phyloP scores from a whole-genome alignment of 2,113 vertebrate species.

The Gavia stellata region DNA sequence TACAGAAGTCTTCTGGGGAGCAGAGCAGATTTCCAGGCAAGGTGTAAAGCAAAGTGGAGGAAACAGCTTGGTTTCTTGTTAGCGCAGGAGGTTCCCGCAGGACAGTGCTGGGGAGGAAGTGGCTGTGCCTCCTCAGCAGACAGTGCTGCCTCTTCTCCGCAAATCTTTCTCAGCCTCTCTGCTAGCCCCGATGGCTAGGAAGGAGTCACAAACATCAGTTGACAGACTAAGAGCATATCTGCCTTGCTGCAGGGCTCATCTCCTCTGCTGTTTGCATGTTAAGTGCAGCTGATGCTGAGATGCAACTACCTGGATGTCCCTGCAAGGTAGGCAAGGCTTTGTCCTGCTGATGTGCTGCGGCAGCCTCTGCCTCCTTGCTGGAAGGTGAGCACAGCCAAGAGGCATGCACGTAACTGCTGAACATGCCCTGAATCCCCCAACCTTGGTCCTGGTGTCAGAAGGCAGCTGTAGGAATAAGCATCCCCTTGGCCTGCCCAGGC shows the following conservation, averaged over 20 bases:
- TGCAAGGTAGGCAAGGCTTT: background rate
- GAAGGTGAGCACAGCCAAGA: background rate
- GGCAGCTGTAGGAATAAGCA: background rate
- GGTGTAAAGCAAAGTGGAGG: background rate
- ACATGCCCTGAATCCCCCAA: background rate
- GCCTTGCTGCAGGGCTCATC: background rate
- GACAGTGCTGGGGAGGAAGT: background rate
- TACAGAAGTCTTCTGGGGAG: background rate
- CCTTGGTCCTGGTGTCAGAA: background rate
- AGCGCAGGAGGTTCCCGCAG: background rate
- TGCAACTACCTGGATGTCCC: background rate
- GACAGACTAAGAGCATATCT: background rate
- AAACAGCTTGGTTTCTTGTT: background rate
- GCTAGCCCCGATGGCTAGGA: background rate
- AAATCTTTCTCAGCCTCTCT: background rate
- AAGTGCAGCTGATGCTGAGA: background rate
- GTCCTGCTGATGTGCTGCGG: background rate
- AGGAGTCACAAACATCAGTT: background rate
- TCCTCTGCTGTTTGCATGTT: background rate
- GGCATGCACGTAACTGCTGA: rapidly evolving
- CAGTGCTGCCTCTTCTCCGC: background rate
- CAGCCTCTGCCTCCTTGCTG: background rate
- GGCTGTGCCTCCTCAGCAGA: background rate
- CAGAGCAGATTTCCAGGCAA: background rate
- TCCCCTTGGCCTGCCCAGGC: background rate